Evolutionary conservation across 1,140 invertebrate genomes (phyloP), one percentile per base, ranked within the genome.

Genomic region (Tetragnatha versicolor): DNA sequence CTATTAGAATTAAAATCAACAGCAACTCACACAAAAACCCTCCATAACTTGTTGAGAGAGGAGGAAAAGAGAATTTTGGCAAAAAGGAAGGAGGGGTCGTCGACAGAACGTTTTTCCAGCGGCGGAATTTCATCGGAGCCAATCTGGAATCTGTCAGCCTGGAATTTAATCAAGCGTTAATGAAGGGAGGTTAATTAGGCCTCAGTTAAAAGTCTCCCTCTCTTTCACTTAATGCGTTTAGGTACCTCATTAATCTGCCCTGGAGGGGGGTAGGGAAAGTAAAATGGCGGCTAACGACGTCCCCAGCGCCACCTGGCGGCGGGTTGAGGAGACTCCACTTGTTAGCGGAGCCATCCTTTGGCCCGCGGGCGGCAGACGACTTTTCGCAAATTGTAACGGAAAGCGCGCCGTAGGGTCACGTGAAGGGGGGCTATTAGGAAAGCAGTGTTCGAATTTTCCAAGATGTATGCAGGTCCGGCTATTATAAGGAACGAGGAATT

Each of bases 81-180:
- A 31, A 20, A n/a, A 35, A 1, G 60, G 14, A 22, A 29, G 37
- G 9, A 25, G 29, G 37, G 29, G 53, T n/a, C n/a, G n/a, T n/a
- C n/a, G n/a, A n/a, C n/a, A n/a, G 51, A 60, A 17, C 60, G 69
- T 77, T 65, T 77, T 77, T 77, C 61, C 66, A 45, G 1, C 20
- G 45, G 35, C 37, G 72, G 66, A 77, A 77, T 77, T 77, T 77
- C 66, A 77, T 77, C 73, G 73, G 73, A 61, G 73, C 73, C 73
- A 77, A 77, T 77, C 73, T 66, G 60, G 66, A 47, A 66, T 53
- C 45, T 77, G 73, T 77, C 73, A 77, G 60, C 73, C 45, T 42
- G 60, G 73, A 77, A 77, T 77, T 77, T 77, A 77, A 77, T 77
- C 73, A 77, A 66, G 73, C 55, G 73, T 77, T 77, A 77, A 77